A percentile compares a stretch with the other conserved stretches of the same genome.
phyloP scores from a whole-genome alignment of 2,888 invertebrate genomes.

The Tetragnatha montana region DNA sequence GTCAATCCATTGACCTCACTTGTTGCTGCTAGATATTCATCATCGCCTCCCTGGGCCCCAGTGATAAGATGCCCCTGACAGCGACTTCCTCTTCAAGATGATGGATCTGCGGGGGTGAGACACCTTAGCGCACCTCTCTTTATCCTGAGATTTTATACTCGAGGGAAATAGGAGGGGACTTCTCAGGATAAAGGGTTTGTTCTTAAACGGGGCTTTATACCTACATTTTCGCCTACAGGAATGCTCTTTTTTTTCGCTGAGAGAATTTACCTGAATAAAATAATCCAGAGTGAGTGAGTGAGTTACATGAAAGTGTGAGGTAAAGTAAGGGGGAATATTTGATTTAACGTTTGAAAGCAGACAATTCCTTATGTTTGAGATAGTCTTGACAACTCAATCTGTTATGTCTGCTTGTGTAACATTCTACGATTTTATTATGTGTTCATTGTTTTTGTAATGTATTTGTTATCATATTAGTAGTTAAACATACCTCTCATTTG shows the following conservation, averaged over 20 bases:
- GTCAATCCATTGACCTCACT: constrained; percentile 38
- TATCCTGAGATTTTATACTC: neutral
- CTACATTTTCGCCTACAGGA: neutral
- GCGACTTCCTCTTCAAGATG: constrained; percentile 42
- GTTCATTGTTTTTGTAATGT: no score
- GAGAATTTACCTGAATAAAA: no score
- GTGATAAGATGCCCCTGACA: constrained; percentile 46
- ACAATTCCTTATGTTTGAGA: no score
- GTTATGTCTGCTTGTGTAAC: no score
- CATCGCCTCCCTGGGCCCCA: neutral
- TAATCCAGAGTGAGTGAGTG: no score
- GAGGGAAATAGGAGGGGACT: neutral
- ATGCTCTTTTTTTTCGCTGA: neutral
- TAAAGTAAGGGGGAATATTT: no score
- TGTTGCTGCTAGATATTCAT: constrained; percentile 45
- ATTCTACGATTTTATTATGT: no score
- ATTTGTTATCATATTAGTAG: no score
- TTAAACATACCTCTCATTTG: no score
- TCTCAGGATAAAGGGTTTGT: neutral
- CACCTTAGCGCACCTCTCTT: constrained; percentile 4
- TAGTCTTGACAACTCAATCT: no score
- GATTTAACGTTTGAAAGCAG: no score
- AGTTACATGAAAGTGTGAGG: no score
- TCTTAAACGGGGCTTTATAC: neutral
- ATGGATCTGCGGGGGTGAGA: constrained; percentile 36